Base-by-base conservation (phyloP, 1,140 invertebrate species). In the Nasonia vitripennis region DNA sequence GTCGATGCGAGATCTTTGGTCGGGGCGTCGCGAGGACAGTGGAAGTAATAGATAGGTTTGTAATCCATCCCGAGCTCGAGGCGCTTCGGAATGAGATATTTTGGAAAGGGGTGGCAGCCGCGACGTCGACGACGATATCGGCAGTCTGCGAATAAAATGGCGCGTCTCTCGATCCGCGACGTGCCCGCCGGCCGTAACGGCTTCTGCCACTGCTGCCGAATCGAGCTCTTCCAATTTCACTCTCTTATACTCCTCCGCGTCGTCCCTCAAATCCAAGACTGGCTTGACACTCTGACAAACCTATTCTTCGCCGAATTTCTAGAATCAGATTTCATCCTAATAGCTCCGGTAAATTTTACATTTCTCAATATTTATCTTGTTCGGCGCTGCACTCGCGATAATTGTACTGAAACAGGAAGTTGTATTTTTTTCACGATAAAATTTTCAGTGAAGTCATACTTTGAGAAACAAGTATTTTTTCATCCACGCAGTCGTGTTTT, bases 11-110 rank as follows among this genome's bases (percentile, higher is more conserved):
- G 86, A 88, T 87, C 88, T 89, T 88, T 83, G 86, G 78, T 67
- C 78, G 85, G 86, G 86, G 84, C 86, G 87, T 87, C 85, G 87
- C 84, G 84, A 87, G 91, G 91, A 91, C 91, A 92, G 91, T 41
- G 90, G 88, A 91, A 92, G 92, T 93, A 93, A 93, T 92, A 93
- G 92, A 93, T 93, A 93, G 93, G 92, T 93, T 93, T 93, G 92
- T 93, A 93, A 93, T 93, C 92, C 91, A 92, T 92, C 90, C 89
- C 89, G 88, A 89, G 92, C 93, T 93, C 89, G 67, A 88, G 93
- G 92, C 93, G 90, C 90, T 93, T 90, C 89, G 90, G 90, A 93
- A 93, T 93, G 92, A 93, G 92, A 93, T 93, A 93, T 93, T 93
- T 92, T 91, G 91, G 91, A 91, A 90, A 88, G 90, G 89, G 89